Base-by-base conservation (phyloP, 2,797 vertebrate genomes). In the Lacerta agilis region DNA sequence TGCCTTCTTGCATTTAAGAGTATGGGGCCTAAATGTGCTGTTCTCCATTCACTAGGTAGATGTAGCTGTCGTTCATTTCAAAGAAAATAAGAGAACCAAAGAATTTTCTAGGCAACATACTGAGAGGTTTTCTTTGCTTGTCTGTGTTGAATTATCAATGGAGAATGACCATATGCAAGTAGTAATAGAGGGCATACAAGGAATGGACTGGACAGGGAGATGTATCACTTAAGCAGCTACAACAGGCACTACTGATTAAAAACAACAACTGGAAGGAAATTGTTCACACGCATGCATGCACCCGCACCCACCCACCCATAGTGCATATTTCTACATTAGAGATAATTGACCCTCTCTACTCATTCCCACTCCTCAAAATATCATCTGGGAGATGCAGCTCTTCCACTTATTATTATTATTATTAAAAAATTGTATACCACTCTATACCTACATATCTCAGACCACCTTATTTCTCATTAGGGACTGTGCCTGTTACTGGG, bases 71-170 rank as follows among this genome's bases (percentile, higher is more conserved):
- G 0, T 89, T 93, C 93, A 91, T 13, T 1, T 92, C 82, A 87
- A 3, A 83, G 3, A 91, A 89, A 88, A 71, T 38, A 92, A 77
- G 13, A 83, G 13, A 83, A 73, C 58, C 49, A n/a, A 18, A 88
- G 85, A 13, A 80, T 92, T 90, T 90, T 92, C 85, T 77, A 75
- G 45, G 73, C 2, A 10, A 17, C 13, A 84, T 89, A 49, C 88
- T 17, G 86, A 77, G 49, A 71, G 27, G 27, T 10, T 92, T 66
- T 93, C 69, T 89, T 73, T 93, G 15, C 23, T 92, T 79, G 55
- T 84, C 85, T 90, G 64, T 92, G 75, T 91, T 87, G 87, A 94
- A 90, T 89, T 91, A 93, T 87, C 87, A 78, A 25, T 90, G 83
- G 77, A 83, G 82, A 89, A 85, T 85, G 75, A 90, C 75, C 66